A percentile compares a stretch with the other conserved stretches of the same genome.
Evolutionary conservation across 2,113 vertebrate species (phyloP).

Genomic region (Chloroceryle aenea): DNA sequence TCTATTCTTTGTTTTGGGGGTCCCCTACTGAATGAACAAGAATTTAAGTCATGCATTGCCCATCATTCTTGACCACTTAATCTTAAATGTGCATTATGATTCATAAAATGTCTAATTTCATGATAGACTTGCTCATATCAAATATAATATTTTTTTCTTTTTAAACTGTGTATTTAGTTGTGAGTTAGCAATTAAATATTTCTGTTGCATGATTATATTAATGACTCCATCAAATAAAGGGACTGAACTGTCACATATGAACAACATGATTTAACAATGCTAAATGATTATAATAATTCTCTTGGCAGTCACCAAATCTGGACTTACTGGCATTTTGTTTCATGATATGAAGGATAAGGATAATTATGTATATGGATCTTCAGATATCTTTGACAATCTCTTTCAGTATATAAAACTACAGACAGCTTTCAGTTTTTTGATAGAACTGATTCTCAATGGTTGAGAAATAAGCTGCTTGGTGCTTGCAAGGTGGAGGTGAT

Average conservation of each 20-base stretch:
- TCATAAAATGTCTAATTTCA: background rate
- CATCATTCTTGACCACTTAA: background rate
- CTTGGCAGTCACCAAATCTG: background rate
- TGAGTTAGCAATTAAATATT: background rate
- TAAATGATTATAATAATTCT: background rate
- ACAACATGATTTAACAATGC: background rate
- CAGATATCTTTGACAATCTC: background rate
- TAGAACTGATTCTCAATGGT: accelerated
- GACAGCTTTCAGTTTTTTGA: background rate
- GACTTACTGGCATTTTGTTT: background rate
- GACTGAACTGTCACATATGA: background rate
- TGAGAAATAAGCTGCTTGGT: background rate
- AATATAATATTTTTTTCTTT: background rate
- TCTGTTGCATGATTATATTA: background rate
- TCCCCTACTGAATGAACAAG: background rate
- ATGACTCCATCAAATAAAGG: background rate
- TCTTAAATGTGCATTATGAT: background rate
- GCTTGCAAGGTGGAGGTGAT: background rate
- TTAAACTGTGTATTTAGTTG: background rate
- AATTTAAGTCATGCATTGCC: background rate
- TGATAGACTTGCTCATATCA: background rate
- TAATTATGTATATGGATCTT: background rate
- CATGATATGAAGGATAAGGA: background rate
- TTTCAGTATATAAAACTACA: background rate
- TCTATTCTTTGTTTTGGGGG: background rate